Base-by-base conservation (phyloP, 2,797 vertebrate genomes). In the Tadarida brasiliensis region DNA sequence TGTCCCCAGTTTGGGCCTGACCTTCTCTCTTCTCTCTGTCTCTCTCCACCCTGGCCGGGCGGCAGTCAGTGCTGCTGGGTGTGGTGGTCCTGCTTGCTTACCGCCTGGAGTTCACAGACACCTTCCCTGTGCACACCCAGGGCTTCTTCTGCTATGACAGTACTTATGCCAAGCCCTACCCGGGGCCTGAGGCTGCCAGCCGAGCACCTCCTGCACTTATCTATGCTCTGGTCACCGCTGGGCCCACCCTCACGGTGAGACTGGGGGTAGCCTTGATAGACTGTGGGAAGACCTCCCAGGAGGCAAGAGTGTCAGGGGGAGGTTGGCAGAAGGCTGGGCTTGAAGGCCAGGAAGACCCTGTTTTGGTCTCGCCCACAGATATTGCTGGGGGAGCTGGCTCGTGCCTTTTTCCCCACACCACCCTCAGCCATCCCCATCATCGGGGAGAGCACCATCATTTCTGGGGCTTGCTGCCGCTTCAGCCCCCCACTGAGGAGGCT, bases 91-190 rank as follows among this genome's bases (percentile, higher is more conserved):
- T 99, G 96, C 98, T 99, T 88, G 99, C 99, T 3, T 99, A 99
- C 98, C 99, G 99, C 98, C 99, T 99, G 97, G 99, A 99, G 98
- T 99, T 99, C 98, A 99, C 99, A 1, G 99, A 99, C 98, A 99
- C 99, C 4, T 99, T 99, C 98, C 99, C 99, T 0, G 99, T 99
- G 74, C 99, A 99, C 98, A 94, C 99, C 90, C 99, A 99, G 97
- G 99, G 99, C 67, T 99, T 99, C 98, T 99, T 99, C 98, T 99
- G 99, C 97, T 99, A 99, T 26, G 99, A 99, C 98, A 99, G 98
- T 91, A 95, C 99, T 76, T 99, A 99, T 81, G 99, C 99, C 96
- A 99, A 99, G 98, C 99, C 99, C 30, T 99, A 99, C 96, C 99
- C 99, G 0, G 99, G 99, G 94, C 99, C 99, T 0, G 99, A 99